Evolutionary conservation across 2,797 vertebrate genomes (phyloP), one percentile per base, ranked within the genome.

Genomic region (Mallotus villosus): DNA sequence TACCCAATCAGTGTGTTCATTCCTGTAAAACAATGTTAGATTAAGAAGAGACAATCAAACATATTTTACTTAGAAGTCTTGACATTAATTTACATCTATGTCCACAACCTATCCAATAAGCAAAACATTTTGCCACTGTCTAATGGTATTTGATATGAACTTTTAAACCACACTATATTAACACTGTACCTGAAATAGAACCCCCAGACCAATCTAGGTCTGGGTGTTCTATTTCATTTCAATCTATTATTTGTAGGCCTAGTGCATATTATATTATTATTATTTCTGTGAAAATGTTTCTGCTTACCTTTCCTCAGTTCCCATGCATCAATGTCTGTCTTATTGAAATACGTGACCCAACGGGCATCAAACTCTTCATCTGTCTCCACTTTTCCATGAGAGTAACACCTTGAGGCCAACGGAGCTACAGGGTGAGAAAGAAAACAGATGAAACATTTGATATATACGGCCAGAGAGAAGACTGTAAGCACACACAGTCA

Each of bases 281-380:
- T n/a, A n/a, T n/a, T n/a, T n/a, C 49, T 55, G 4, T 55, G 17
- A 7, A 17, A 5, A 55, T 4, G 5, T n/a, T 19, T 0, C 17
- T 62, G 70, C 69, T 0, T 88, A 98, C 97, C 98, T 96, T 98
- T 99, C 78, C 95, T 96, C 73, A 99, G 92, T 85, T 99, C 97
- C 98, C 97, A 99, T 73, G 95, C 96, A 61, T 99, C 97, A 3
- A 99, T 97, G 79, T 99, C 96, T 86, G 93, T 92, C 85, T 99
- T 99, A 92, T 93, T 99, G 86, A 99, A 99, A 74, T 99, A 99
- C 0, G 95, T 97, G 77, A 99, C 91, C 98, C 98, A 99, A 81
- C 97, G 97, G 81, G 97, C 97, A 84, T 99, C 98, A 61, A 99
- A 99, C 86, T 99, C 98, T 75, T 99, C 98, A 69, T 99, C 97